Evolutionary conservation across 2,797 vertebrate species (phyloP).

Genomic region (Sebastolobus alascanus): DNA sequence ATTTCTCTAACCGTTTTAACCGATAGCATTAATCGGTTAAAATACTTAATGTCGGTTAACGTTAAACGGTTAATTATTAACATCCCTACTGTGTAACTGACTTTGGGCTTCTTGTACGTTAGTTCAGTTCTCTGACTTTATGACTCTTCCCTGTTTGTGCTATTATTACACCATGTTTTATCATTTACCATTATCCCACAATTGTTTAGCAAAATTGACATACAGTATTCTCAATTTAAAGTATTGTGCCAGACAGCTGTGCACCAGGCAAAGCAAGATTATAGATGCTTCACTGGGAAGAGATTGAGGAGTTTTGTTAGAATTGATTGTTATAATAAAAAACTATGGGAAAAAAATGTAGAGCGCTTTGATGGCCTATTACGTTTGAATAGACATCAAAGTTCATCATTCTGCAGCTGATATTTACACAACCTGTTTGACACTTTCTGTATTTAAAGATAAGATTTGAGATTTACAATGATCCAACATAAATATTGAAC

Average conservation of each 20-base stretch:
- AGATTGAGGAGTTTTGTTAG: neutral
- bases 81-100: no score
- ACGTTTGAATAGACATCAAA: neutral
- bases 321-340: neutral
- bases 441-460: neutral
- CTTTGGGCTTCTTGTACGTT: no score
- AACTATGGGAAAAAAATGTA: neutral
- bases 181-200: neutral
- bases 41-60: no score
- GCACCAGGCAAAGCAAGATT: neutral
- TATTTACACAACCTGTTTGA: neutral
- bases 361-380: neutral
- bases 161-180: neutral
- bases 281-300: neutral
- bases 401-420: neutral
- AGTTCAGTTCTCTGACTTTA: no score
- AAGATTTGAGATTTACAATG: neutral
- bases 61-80: no score
- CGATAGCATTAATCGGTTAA: no score
- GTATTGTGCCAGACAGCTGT: neutral
- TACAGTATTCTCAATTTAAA: neutral
- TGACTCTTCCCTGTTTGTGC: no score
- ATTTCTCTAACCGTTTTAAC: no score
- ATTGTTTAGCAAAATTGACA: neutral
- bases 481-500: constrained; percentile 10